These are phyloP conservation scores for Nasua narica DNA, from an alignment of 2,797 vertebrate genomes.

Conservation along the genomic window DNA sequence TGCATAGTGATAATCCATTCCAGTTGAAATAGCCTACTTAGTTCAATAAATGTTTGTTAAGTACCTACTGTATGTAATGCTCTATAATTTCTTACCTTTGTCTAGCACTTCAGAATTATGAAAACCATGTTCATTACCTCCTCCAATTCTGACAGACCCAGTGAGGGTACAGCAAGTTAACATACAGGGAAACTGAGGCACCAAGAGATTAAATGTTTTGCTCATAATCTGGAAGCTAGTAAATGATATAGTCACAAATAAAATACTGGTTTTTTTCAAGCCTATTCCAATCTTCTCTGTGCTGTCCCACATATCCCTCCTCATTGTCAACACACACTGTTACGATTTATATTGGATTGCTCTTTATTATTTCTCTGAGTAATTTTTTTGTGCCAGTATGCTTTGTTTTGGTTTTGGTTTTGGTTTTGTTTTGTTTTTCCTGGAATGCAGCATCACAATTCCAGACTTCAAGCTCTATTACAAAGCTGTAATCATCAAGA, in stretches of 20 bases:
- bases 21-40: background rate
- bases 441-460: too few species aligned
- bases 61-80: constrained; percentile 38
- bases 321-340: background rate
- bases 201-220: background rate
- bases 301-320: background rate
- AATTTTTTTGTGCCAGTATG: background rate
- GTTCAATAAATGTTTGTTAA: constrained; percentile 31
- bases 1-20: constrained; percentile 5
- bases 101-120: background rate
- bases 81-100: constrained; percentile 18
- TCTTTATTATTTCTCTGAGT: background rate
- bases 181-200: background rate
- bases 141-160: background rate
- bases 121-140: background rate
- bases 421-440: too few species aligned
- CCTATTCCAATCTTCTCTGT: background rate
- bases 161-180: background rate
- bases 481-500: too few species aligned
- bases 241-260: background rate
- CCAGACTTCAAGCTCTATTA: too few species aligned
- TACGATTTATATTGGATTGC: background rate
- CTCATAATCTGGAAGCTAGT: background rate
- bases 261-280: background rate
- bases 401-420: too few species aligned